These are phyloP conservation scores for Psittacula echo DNA, from an alignment of 2,797 vertebrate genomes.

Conservation along the genomic window DNA sequence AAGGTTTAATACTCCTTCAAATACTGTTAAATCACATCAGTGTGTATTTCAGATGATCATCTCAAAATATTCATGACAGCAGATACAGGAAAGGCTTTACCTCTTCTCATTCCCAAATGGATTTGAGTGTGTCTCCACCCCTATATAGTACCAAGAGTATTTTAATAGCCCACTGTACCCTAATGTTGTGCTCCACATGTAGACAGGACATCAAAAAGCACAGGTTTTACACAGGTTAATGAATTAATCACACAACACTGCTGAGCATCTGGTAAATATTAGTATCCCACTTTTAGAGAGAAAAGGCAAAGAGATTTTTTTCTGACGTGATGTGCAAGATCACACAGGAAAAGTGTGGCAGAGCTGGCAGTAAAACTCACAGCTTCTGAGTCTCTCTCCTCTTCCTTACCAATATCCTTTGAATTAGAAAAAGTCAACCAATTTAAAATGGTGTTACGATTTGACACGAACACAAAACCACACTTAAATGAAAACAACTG, in stretches of 20 bases:
- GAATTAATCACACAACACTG: conserved; percentile 48
- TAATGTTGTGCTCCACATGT: accelerated
- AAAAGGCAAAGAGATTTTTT: background rate
- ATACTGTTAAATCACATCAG: background rate
- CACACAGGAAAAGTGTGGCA: conserved; percentile 23
- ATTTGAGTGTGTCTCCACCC: background rate
- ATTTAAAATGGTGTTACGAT: background rate
- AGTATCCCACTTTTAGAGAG: conserved; percentile 22
- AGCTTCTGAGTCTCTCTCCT: conserved; percentile 50
- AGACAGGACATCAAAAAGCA: background rate
- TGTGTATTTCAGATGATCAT: background rate
- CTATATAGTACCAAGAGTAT: background rate
- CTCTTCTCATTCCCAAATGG: background rate
- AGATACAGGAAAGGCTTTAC: background rate
- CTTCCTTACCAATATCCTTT: conserved; percentile 63
- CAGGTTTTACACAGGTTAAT: conserved; percentile 3
- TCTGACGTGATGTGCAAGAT: background rate
- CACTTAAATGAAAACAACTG: background rate
- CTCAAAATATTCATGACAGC: background rate
- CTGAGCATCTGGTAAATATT: conserved; percentile 43
- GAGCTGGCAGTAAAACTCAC: conserved; percentile 58
- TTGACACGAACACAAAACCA: accelerated
- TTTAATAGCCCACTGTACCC: background rate
- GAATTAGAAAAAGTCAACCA: conserved; percentile 38
- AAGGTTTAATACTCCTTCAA: background rate